Base-by-base conservation (phyloP, 2,113 vertebrate genomes). In the Alligator mississippiensis region DNA sequence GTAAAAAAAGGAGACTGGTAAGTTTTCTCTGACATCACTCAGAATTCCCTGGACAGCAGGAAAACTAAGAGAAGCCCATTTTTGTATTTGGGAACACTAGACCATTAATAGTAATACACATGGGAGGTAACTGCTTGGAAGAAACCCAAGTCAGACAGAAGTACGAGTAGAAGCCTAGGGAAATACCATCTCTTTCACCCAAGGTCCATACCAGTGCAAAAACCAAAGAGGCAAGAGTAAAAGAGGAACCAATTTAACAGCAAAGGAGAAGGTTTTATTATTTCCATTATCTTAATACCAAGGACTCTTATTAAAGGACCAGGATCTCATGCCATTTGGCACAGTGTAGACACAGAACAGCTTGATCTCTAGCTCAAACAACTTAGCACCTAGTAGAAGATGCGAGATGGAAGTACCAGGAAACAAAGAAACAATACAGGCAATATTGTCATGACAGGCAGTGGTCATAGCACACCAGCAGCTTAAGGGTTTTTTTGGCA, bases 261-360 rank as follows among this genome's bases (percentile, higher is more conserved):
- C 34, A 55, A 77, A 0, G 57, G 12, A 2, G 7, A 22, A 18
- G 11, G 12, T 85, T 85, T 60, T 54, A 72, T 27, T 75, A 87
- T 9, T 85, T 18, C 55, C 0, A 0, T 25, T 83, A 85, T 7
- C 14, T 38, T 16, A 58, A 5, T n/a, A 57, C 10, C 47, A 12
- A 61, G 60, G 87, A 92, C 85, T 54, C 76, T 89, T 2, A 89
- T 38, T 9, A 47, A 47, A 47, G 47, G 47, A 47, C 47, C 47
- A 47, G 7, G 47, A 47, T 47, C 47, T 47, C 47, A 47, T 47
- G 47, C 47, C 47, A 9, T 9, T 47, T 47, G 47, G 47, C 47
- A 47, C 47, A 47, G 47, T 47, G 47, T 47, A 47, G 47, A 9
- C 7, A 47, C 47, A 47, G 47, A 47, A 47, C 47, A 47, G 47